These are phyloP conservation scores for Heliornis fulica DNA, from an alignment of 2,113 vertebrate genomes.

Conservation along the genomic window DNA sequence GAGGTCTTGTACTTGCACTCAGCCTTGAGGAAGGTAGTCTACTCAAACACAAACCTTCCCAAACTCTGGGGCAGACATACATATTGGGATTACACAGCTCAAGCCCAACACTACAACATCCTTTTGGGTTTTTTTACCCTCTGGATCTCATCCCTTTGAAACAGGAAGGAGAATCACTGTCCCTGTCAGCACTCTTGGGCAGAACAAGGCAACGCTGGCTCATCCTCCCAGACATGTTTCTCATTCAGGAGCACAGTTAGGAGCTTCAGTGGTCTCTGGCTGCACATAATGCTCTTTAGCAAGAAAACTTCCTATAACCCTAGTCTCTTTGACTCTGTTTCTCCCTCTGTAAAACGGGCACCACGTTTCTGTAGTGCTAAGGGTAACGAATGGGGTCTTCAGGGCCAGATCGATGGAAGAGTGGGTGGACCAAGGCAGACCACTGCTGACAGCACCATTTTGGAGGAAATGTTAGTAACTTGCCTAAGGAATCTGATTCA, in stretches of 20 bases:
- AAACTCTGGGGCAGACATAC: background rate
- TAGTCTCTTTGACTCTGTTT: background rate
- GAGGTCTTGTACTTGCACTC: background rate
- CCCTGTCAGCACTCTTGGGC: accelerated
- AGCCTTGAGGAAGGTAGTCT: background rate
- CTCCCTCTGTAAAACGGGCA: background rate
- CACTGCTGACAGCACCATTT: background rate
- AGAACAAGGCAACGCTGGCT: background rate
- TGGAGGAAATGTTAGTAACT: background rate
- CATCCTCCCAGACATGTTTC: background rate
- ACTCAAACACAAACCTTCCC: background rate
- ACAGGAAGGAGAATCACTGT: background rate
- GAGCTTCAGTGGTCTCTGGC: too few species aligned
- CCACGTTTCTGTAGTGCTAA: background rate
- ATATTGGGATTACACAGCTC: background rate
- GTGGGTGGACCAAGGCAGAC: background rate
- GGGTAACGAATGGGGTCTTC: background rate
- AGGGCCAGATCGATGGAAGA: background rate
- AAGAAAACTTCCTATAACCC: background rate
- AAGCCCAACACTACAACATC: accelerated
- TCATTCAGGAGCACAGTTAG: background rate
- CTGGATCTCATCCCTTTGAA: background rate
- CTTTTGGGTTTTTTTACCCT: background rate
- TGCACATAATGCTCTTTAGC: background rate
- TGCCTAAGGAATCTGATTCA: background rate